A percentile compares a stretch with the other conserved stretches of the same genome.
phyloP scores from a whole-genome alignment of 2,797 vertebrate genomes.

The Eulemur albifrons region DNA sequence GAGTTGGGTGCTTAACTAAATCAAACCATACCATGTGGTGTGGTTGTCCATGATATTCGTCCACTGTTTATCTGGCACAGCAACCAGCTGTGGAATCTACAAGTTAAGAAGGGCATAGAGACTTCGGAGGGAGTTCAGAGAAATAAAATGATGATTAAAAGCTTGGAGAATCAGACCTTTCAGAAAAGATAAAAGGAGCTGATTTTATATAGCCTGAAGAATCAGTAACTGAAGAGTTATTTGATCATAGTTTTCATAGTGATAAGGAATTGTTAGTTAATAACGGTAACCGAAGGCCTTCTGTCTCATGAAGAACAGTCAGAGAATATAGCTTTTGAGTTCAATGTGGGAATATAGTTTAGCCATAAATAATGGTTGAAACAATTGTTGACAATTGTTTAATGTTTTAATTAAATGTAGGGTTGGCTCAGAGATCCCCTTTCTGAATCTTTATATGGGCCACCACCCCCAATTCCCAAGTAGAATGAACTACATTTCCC shows the following conservation, averaged over 20 bases:
- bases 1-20: not conserved
- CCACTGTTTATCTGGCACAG: not conserved
- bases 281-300: not conserved
- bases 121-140: slow-evolving; percentile 54
- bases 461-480: not conserved
- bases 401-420: not conserved
- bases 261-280: not conserved
- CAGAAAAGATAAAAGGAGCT: slow-evolving; percentile 50
- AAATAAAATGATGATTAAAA: slow-evolving; percentile 35
- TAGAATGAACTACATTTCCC: not conserved
- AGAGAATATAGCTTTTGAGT: not conserved
- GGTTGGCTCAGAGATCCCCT: not conserved
- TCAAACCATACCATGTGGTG: not conserved
- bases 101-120: not conserved
- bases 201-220: not conserved
- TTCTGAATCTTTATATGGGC: not conserved
- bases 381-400: not conserved
- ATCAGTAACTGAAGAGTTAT: slow-evolving; percentile 3
- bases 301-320: not conserved
- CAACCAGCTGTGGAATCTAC: not conserved
- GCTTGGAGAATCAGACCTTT: slow-evolving; percentile 40
- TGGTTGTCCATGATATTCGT: not conserved
- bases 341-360: not conserved
- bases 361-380: not conserved
- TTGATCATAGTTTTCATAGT: slow-evolving; percentile 18